phyloP scores from a whole-genome alignment of 2,797 vertebrate species.

The Melanotaenia boesemani region DNA sequence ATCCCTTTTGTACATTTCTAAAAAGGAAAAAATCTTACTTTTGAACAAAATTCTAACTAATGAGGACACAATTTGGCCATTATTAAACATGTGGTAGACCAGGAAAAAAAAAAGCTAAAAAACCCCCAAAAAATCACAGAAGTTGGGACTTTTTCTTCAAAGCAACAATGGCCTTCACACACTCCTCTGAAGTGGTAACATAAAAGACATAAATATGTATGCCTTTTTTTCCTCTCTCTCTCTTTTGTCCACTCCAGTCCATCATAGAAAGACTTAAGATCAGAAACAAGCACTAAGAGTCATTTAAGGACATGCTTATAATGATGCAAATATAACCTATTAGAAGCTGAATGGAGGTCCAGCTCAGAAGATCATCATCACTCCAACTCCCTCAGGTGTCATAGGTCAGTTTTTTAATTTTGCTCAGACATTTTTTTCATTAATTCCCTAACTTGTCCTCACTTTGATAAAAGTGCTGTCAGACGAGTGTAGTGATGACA shows the following conservation, averaged over 20 bases:
- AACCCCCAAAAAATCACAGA: slow-evolving; percentile 29
- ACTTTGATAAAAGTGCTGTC: slow-evolving; percentile 89
- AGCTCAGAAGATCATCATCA: slow-evolving; percentile 16
- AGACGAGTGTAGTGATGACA: slow-evolving; percentile 84
- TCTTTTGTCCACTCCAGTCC: slow-evolving; percentile 14
- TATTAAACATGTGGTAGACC: slow-evolving; percentile 9
- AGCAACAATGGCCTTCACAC: slow-evolving; percentile 46
- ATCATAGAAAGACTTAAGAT: slow-evolving; percentile 32
- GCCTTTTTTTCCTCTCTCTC: not conserved
- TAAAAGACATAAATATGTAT: slow-evolving; percentile 66
- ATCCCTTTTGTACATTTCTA: not conserved
- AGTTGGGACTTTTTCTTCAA: slow-evolving; percentile 50
- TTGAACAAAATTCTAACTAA: slow-evolving; percentile 32
- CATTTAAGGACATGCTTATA: slow-evolving; percentile 20
- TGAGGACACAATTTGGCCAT: slow-evolving; percentile 25
- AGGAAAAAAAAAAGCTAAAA: not conserved
- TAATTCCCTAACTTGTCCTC: slow-evolving; percentile 83
- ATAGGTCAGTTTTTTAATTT: slow-evolving; percentile 84
- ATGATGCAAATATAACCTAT: slow-evolving; percentile 31
- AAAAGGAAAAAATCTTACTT: slow-evolving; percentile 11
- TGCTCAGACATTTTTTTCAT: slow-evolving; percentile 84
- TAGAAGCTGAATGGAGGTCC: slow-evolving; percentile 18
- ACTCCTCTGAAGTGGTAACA: slow-evolving; percentile 52
- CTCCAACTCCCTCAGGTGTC: slow-evolving; percentile 35
- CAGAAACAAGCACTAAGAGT: slow-evolving; percentile 43